These are phyloP conservation scores for Lepidurus apus DNA, from an alignment of 1,140 invertebrate genomes.

Conservation along the genomic window DNA sequence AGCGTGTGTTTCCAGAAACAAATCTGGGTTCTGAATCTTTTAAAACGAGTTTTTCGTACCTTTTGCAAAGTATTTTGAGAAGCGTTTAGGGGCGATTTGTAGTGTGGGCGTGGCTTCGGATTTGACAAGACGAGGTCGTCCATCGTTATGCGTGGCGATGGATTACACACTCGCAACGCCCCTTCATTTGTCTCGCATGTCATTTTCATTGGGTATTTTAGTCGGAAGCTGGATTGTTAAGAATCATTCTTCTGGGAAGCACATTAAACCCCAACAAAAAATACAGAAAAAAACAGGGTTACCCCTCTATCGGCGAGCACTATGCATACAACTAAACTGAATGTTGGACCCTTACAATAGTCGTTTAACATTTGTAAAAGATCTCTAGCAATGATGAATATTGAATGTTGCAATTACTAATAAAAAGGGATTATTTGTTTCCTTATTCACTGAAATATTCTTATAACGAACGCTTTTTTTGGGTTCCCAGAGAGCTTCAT, in stretches of 20 bases:
- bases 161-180: constrained; percentile 8
- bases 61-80: neutral
- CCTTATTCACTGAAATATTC: neutral
- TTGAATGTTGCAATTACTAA: too few relatives aligned
- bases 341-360: too few relatives aligned
- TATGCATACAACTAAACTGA: too few relatives aligned
- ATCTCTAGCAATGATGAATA: too few relatives aligned
- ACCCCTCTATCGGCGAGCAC: neutral
- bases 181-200: neutral
- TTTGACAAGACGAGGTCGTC: neutral
- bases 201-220: constrained; percentile 1
- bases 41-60: neutral
- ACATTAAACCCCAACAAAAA: neutral
- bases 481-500: neutral
- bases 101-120: neutral
- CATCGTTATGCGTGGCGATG: constrained; percentile 5
- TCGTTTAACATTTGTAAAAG: too few relatives aligned
- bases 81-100: neutral
- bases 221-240: neutral
- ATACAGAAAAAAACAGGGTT: neutral
- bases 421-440: too few relatives aligned
- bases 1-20: neutral
- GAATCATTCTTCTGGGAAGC: neutral
- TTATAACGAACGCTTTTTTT: neutral
- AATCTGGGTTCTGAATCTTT: neutral